These are phyloP conservation scores for Atta cephalotes DNA, from an alignment of 1,140 invertebrate species.

Conservation along the genomic window DNA sequence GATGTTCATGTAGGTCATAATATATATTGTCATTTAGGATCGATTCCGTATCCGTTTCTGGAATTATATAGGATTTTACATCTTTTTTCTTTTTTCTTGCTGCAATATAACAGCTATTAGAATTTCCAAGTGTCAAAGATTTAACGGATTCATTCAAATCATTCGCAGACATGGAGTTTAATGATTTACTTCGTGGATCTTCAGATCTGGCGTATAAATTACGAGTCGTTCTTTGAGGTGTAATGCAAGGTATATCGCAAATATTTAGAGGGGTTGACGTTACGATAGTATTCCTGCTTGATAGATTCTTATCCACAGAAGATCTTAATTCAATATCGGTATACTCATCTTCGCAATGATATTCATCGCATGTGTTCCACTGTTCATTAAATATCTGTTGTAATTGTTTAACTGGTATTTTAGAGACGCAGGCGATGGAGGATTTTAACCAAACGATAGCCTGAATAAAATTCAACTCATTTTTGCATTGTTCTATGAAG, in stretches of 20 bases:
- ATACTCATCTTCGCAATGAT: background rate
- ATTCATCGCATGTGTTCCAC: background rate
- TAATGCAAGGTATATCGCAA: background rate
- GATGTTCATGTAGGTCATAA: background rate
- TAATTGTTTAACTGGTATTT: constrained; percentile 55
- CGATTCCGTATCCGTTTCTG: constrained; percentile 11
- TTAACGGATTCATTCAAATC: background rate
- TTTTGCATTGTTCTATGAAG: background rate
- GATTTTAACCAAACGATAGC: constrained; percentile 65
- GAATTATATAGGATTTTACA: background rate
- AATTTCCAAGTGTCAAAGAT: background rate
- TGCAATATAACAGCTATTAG: too few species aligned
- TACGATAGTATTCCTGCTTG: background rate
- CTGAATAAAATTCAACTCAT: constrained; percentile 65
- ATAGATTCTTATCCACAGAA: background rate
- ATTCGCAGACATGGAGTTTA: background rate
- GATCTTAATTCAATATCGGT: background rate
- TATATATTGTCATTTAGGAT: background rate
- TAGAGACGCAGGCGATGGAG: background rate
- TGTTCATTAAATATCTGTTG: constrained; percentile 50
- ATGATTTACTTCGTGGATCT: background rate
- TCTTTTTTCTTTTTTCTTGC: background rate
- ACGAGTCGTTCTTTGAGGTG: background rate
- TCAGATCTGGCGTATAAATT: background rate
- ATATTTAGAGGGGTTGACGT: background rate